Base-by-base conservation (phyloP, 2,888 invertebrate genomes). In the Leptogaster cylindrica region DNA sequence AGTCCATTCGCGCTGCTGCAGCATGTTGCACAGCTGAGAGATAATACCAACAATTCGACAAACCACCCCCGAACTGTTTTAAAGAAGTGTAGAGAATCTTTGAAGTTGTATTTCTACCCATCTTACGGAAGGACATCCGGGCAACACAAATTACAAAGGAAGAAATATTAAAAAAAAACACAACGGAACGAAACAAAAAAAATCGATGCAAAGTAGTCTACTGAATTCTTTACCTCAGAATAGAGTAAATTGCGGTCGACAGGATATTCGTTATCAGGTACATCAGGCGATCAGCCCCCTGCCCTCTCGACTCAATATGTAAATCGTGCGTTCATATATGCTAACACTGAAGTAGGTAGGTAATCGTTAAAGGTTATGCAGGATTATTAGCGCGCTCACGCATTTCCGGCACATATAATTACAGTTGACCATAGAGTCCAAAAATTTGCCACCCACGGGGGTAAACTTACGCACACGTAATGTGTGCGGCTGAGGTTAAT, bases 361-460 rank as follows among this genome's bases (percentile, higher is more conserved):
- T 69, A 64, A 66, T 67, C 63, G 64, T 58, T 52, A 69, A 69
- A 69, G 67, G 65, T 65, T 65, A 69, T 63, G 52, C 55, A 36
- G 64, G 67, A 50, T 69, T 69, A 69, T 69, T 69, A 58, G 64
- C 31, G 65, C 51, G 65, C 67, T 69, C 69, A 69, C 69, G 69
- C 69, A 69, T 69, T 69, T 69, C 69, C 69, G 69, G 65, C 27
- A 50, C 46, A 65, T 51, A 64, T 31, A 50, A 33, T n/a, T n/a
- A n/a, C 46, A 25, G 23, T 50, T 64, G 31, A 48, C 14, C 46
- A 12, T 23, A 5, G 20, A 23, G 18, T 10, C 16, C 23, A 4
- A 14, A 33, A 33, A 25, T 23, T n/a, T 6, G 8, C 12, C 20
- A 7, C 14, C 58, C 20, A 33, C 23, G 12, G 16, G n/a, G n/a